Evolutionary conservation across 1,140 invertebrate species (phyloP).

Genomic region (Hypsibius dujardini): DNA sequence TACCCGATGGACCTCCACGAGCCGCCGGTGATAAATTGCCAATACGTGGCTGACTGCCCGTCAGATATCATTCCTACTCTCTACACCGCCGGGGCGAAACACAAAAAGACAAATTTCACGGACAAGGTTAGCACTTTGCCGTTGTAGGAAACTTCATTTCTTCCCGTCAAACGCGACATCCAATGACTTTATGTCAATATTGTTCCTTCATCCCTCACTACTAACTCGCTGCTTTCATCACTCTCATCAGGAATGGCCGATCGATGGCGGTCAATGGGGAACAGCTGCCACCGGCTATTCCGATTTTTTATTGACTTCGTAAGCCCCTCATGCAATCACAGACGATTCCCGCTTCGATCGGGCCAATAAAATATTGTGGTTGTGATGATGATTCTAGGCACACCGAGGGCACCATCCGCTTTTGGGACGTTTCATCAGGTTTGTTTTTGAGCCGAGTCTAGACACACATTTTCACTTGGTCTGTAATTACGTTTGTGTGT

Average conservation of each 20-base stretch:
- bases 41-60: slow-evolving; percentile 90
- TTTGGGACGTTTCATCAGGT: slow-evolving; percentile 16
- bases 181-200: not conserved
- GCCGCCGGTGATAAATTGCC: slow-evolving; percentile 83
- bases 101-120: slow-evolving; percentile 3
- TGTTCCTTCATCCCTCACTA: not conserved
- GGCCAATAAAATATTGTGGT: not conserved
- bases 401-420: not conserved
- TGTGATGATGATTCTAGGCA: slow-evolving; percentile 4
- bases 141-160: not conserved
- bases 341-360: too few species aligned
- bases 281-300: slow-evolving; percentile 79
- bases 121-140: slow-evolving; percentile 8
- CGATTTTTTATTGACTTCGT: slow-evolving; percentile 90
- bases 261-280: slow-evolving; percentile 81
- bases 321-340: slow-evolving; percentile 25
- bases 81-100: slow-evolving; percentile 62
- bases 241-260: slow-evolving; percentile 62
- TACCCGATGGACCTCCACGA: slow-evolving; percentile 99
- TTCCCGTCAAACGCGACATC: not conserved
- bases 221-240: not conserved
- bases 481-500: not conserved
- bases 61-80: slow-evolving; percentile 84
- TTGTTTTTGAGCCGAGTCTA: not conserved
- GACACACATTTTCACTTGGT: not conserved